These are phyloP conservation scores for Lithobius niger DNA, from an alignment of 1,140 invertebrate species.

Conservation along the genomic window DNA sequence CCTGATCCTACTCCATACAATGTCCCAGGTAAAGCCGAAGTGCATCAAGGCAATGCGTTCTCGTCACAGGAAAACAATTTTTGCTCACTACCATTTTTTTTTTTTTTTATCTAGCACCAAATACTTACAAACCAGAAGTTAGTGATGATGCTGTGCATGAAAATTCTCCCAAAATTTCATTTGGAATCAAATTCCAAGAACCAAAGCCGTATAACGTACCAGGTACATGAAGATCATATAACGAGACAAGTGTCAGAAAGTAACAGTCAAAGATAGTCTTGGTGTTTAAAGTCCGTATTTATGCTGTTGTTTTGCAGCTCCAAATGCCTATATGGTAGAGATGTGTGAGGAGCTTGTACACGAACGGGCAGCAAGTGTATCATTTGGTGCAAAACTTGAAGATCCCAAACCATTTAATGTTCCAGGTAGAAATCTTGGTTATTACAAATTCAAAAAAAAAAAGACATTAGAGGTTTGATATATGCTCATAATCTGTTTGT, in stretches of 20 bases:
- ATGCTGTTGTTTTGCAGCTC: constrained; percentile 31
- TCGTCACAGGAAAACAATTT: too few relatives aligned
- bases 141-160: constrained; percentile 43
- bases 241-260: too few relatives aligned
- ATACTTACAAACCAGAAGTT: constrained; percentile 58
- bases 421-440: background rate
- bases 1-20: constrained; percentile 32
- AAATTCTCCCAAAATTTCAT: constrained; percentile 48
- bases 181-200: constrained; percentile 44
- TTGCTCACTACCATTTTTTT: too few relatives aligned
- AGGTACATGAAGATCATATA: too few relatives aligned
- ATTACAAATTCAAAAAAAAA: background rate
- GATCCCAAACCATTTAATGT: constrained; percentile 26
- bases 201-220: constrained; percentile 34
- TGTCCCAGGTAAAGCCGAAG: constrained; percentile 48
- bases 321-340: constrained; percentile 61
- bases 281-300: background rate
- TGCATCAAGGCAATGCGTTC: too few relatives aligned
- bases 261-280: too few relatives aligned
- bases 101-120: too few relatives aligned
- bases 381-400: constrained; percentile 33
- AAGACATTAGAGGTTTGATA: background rate
- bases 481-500: background rate
- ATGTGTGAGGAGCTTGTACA: constrained; percentile 47
- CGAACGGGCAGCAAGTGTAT: constrained; percentile 9